These are phyloP conservation scores for Nephotettix cincticeps DNA, from an alignment of 1,140 invertebrate species.

Conservation along the genomic window DNA sequence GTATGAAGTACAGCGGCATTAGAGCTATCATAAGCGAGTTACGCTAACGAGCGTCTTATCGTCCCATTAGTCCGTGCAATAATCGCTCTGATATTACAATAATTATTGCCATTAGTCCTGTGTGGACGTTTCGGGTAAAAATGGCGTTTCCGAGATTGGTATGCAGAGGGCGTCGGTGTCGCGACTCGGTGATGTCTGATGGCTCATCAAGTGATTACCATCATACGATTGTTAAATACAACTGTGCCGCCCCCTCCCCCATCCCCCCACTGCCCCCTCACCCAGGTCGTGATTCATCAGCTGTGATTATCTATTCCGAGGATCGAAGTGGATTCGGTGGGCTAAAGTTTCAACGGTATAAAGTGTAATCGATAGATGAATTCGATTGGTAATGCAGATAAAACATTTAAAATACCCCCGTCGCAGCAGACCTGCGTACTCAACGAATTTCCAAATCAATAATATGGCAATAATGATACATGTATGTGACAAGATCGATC, in stretches of 20 bases:
- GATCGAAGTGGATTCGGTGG: too few relatives aligned
- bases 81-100: slow-evolving; percentile 14
- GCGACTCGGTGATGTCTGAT: background rate
- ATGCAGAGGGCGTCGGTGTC: background rate
- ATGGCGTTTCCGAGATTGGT: background rate
- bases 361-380: too few relatives aligned
- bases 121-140: slow-evolving; percentile 1
- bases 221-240: slow-evolving; percentile 11
- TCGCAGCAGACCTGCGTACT: too few relatives aligned
- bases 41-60: slow-evolving; percentile 14
- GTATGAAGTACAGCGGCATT: slow-evolving; percentile 14
- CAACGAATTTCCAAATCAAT: too few relatives aligned
- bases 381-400: too few relatives aligned
- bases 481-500: too few relatives aligned
- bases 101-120: slow-evolving; percentile 3
- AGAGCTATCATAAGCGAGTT: slow-evolving; percentile 8
- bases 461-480: too few relatives aligned
- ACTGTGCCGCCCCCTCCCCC: background rate
- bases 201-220: slow-evolving; percentile 18
- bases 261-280: too few relatives aligned
- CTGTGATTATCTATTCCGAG: too few relatives aligned
- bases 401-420: too few relatives aligned
- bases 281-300: too few relatives aligned
- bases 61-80: slow-evolving; percentile 4
- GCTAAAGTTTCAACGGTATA: too few relatives aligned